phyloP scores from a whole-genome alignment of 1,140 invertebrate species.

The Meloidogyne chitwoodi region DNA sequence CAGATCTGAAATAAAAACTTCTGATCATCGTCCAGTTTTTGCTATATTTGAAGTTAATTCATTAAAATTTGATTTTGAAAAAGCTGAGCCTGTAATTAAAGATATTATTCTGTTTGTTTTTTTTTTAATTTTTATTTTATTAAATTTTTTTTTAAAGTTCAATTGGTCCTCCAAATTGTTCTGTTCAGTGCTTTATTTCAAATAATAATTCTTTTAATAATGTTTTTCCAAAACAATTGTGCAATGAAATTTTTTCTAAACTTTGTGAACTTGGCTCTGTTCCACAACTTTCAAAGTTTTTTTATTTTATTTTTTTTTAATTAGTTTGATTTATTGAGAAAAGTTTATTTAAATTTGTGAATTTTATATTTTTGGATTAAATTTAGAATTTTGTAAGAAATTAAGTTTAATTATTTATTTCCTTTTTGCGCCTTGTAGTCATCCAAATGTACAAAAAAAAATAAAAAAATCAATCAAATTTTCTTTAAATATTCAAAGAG shows the following conservation, averaged over 20 bases:
- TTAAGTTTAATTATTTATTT: too few species aligned
- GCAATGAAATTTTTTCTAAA: conserved; percentile 36
- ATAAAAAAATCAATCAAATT: too few species aligned
- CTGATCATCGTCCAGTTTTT: conserved; percentile 73
- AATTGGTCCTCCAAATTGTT: conserved; percentile 54
- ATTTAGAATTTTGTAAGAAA: too few species aligned
- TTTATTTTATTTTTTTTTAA: conserved; percentile 1
- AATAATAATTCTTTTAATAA: background rate
- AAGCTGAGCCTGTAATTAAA: conserved; percentile 16
- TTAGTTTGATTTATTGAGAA: too few species aligned
- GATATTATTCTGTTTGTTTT: conserved; percentile 19
- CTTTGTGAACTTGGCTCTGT: conserved; percentile 37
- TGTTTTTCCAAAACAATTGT: conserved; percentile 42
- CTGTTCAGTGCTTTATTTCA: conserved; percentile 43
- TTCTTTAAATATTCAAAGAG: too few species aligned
- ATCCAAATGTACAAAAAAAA: too few species aligned
- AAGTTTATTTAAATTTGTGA: too few species aligned
- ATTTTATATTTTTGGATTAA: too few species aligned
- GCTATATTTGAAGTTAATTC: conserved; percentile 42
- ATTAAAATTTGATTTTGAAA: conserved; percentile 19
- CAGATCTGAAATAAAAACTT: conserved; percentile 88
- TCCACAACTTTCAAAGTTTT: conserved; percentile 28
- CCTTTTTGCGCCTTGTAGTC: too few species aligned
- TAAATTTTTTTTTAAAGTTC: conserved; percentile 35
- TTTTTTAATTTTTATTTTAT: background rate